Evolutionary conservation across 2,888 invertebrate species (phyloP).

Genomic region (Cheilosia variabilis): DNA sequence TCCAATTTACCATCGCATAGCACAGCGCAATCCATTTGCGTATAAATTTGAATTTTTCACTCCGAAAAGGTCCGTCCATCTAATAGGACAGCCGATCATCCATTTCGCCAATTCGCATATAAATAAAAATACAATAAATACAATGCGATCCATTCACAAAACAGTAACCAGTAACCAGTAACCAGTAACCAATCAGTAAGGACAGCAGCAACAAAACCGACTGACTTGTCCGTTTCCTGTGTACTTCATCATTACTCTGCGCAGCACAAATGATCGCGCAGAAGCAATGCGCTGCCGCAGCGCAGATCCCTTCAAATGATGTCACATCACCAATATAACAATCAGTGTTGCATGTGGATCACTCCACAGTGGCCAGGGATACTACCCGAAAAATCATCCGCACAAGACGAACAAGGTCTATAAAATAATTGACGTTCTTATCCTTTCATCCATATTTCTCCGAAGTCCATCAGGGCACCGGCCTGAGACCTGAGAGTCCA

Average conservation of each 20-base stretch:
- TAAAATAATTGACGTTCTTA: slow-evolving; percentile 78
- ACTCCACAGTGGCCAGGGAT: slow-evolving; percentile 5
- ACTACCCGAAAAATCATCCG: slow-evolving; percentile 38
- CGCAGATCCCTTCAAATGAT: slow-evolving; percentile 49
- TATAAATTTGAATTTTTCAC: slow-evolving; percentile 70
- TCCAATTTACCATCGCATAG: slow-evolving; percentile 67
- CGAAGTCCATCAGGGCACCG: slow-evolving; percentile 18
- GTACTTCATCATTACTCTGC: slow-evolving; percentile 74
- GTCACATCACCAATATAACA: slow-evolving; percentile 74
- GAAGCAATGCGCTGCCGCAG: slow-evolving; percentile 5
- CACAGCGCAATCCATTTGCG: slow-evolving; percentile 68
- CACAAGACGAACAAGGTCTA: slow-evolving; percentile 58
- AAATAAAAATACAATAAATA: too few relatives aligned
- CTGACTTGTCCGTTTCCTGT: slow-evolving; percentile 70
- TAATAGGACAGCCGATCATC: slow-evolving; percentile 22
- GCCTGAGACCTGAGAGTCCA: slow-evolving; percentile 8
- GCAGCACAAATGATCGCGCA: slow-evolving; percentile 61
- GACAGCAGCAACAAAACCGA: slow-evolving; percentile 27
- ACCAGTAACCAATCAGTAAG: slow-evolving; percentile 59
- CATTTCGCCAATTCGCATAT: neutral
- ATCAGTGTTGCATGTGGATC: slow-evolving; percentile 43
- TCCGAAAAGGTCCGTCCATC: neutral
- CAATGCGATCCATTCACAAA: slow-evolving; percentile 37
- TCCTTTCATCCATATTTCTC: slow-evolving; percentile 77
- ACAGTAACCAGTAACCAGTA: slow-evolving; percentile 56